Base-by-base conservation (phyloP, 2,888 invertebrate genomes). In the Pyrrhosoma nymphula region DNA sequence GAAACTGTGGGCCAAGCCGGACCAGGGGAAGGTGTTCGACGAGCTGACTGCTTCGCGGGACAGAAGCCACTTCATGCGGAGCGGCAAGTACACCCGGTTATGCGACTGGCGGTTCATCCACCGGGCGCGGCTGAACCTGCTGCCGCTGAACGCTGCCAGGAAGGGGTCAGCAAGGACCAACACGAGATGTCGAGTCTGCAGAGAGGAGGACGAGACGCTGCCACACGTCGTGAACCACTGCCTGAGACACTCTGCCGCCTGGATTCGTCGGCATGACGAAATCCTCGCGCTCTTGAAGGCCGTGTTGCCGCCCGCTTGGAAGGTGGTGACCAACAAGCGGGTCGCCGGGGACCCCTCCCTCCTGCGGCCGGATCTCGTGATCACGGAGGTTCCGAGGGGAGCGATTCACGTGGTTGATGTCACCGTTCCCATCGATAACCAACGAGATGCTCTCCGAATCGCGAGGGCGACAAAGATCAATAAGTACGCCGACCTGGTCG, bases 81-180 rank as follows among this genome's bases (percentile, higher is more conserved):
- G 95, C 0, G 96, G 96, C 0, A 95, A 95, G 8, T 96, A 96
- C 95, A 96, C 96, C 60, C 95, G 96, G 12, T 97, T 97, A 95
- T 96, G 96, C 14, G 97, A 97, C 95, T 97, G 97, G 97, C 96
- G 97, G 12, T 97, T 97, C 95, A 96, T 97, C 35, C 16, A 96
- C 8, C 8, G 75, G n/a, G n/a, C n/a, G n/a, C n/a, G n/a, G n/a
- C n/a, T n/a, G n/a, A n/a, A n/a, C n/a, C n/a, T n/a, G n/a, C n/a
- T n/a, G n/a, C n/a, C n/a, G n/a, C n/a, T n/a, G n/a, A n/a, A n/a
- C n/a, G n/a, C n/a, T n/a, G n/a, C n/a, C n/a, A n/a, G n/a, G n/a
- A n/a, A n/a, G n/a, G n/a, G n/a, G n/a, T n/a, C n/a, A n/a, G n/a
- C n/a, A n/a, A n/a, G n/a, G n/a, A n/a, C n/a, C n/a, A n/a, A n/a